Conservation (phyloP, 1,140 invertebrate genomes). For the Hydropsyche tenuis region DNA sequence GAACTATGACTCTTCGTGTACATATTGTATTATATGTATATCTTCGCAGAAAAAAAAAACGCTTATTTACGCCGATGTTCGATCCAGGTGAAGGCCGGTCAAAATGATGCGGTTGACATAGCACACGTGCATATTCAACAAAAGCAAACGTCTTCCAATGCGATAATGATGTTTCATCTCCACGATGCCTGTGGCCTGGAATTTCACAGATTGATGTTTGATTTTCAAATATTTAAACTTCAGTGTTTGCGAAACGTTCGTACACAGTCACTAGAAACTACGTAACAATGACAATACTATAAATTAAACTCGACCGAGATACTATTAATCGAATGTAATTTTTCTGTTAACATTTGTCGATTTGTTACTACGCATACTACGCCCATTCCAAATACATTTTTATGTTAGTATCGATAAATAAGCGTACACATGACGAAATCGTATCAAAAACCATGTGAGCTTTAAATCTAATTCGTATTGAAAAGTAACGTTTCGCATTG, state of each 20-base stretch:
- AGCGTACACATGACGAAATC: neutral
- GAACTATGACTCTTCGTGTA: neutral
- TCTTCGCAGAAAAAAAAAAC: neutral
- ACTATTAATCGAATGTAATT: neutral
- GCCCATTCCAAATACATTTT: slow-evolving; percentile 12
- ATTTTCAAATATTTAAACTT: no score
- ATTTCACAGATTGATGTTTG: no score
- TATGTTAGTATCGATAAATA: neutral
- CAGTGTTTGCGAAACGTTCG: no score
- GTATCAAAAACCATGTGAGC: neutral
- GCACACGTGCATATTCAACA: no score
- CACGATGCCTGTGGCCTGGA: no score
- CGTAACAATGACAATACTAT: no score
- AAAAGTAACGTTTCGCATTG: no score
- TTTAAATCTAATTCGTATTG: neutral
- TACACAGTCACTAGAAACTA: no score
- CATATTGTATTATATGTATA: neutral
- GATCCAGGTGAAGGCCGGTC: slow-evolving; percentile 21
- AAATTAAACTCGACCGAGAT: neutral
- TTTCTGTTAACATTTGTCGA: neutral
- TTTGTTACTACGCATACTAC: slow-evolving; percentile 13
- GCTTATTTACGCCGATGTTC: neutral
- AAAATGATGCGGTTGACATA: slow-evolving; percentile 5
- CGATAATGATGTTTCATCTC: no score
- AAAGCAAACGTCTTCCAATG: no score